Percentiles rank a stretch among this genome's conserved stretches.
Evolutionary conservation across 1,140 invertebrate genomes (phyloP).

Genomic region (Brachionus plicatilis): DNA sequence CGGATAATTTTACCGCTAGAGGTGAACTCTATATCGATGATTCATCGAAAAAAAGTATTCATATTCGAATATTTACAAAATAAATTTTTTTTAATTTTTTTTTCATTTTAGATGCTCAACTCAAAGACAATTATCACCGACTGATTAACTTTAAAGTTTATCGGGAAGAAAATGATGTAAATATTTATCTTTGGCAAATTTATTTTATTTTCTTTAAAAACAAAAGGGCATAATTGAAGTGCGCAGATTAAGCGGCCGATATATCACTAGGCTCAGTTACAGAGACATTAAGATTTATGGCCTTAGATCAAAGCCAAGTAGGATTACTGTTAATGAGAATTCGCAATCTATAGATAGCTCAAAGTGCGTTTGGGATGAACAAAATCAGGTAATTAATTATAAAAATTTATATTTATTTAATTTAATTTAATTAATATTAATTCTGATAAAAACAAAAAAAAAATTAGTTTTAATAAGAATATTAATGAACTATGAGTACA

Average conservation of each 20-base stretch:
- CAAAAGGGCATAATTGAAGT: slow-evolving; percentile 31
- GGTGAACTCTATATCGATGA: slow-evolving; percentile 39
- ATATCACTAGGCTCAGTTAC: background rate
- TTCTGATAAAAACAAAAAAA: too few species aligned
- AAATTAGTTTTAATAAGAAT: too few species aligned
- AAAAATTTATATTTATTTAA: background rate
- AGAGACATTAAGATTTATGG: slow-evolving; percentile 34
- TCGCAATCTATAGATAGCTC: slow-evolving; percentile 16
- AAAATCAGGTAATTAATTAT: background rate
- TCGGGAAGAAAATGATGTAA: slow-evolving; percentile 28
- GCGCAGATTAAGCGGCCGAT: background rate
- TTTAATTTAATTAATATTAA: too few species aligned
- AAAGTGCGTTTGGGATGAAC: slow-evolving; percentile 27
- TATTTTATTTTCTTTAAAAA: background rate
- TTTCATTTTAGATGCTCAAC: slow-evolving; percentile 8
- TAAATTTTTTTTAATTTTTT: background rate
- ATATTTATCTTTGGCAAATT: background rate
- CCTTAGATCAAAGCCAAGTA: slow-evolving; percentile 10
- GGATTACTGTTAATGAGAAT: slow-evolving; percentile 36
- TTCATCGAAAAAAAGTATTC: slow-evolving; percentile 16
- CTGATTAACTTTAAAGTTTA: slow-evolving; percentile 27
- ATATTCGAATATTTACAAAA: background rate
- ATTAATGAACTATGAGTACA: too few species aligned
- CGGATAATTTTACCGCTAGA: slow-evolving; percentile 16
- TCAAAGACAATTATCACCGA: slow-evolving; percentile 32